phyloP scores from a whole-genome alignment of 1,140 invertebrate species.

The Coenobita brevimanus region DNA sequence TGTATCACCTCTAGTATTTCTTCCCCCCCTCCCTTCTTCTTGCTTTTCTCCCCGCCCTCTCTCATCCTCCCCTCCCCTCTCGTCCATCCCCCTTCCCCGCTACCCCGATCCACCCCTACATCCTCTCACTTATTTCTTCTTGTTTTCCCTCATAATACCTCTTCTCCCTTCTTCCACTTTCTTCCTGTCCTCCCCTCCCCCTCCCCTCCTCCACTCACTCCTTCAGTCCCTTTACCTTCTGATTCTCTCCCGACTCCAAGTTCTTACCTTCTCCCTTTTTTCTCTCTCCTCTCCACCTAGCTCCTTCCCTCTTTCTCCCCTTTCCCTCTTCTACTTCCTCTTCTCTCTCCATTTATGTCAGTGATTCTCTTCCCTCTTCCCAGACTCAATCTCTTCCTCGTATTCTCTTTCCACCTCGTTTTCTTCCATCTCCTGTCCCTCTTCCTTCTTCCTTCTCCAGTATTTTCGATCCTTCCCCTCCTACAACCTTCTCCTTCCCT shows the following conservation, averaged over 20 bases:
- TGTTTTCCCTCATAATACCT: background rate
- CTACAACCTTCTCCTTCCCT: background rate
- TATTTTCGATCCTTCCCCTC: background rate
- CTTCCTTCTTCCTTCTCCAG: background rate
- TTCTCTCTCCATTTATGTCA: background rate
- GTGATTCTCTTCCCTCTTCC: background rate
- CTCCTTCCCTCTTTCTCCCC: background rate
- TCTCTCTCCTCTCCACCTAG: background rate
- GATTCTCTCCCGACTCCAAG: background rate
- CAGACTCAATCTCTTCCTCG: conserved; percentile 16
- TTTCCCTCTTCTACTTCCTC: background rate
- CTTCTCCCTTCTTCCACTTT: background rate
- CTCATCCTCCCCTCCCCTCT: background rate
- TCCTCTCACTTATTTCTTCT: background rate
- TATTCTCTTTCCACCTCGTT: background rate
- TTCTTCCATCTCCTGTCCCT: background rate
- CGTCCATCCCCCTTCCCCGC: background rate
- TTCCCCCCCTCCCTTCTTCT: too few relatives aligned
- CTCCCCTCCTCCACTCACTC: background rate
- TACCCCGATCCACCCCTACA: background rate
- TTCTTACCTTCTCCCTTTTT: background rate
- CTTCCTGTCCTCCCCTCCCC: background rate
- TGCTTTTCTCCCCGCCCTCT: too few relatives aligned
- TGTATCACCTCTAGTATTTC: too few relatives aligned
- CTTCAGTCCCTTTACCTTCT: background rate